Evolutionary conservation across 2,113 vertebrate genomes (phyloP), one percentile per base, ranked within the genome.

Genomic region (Lepus europaeus): DNA sequence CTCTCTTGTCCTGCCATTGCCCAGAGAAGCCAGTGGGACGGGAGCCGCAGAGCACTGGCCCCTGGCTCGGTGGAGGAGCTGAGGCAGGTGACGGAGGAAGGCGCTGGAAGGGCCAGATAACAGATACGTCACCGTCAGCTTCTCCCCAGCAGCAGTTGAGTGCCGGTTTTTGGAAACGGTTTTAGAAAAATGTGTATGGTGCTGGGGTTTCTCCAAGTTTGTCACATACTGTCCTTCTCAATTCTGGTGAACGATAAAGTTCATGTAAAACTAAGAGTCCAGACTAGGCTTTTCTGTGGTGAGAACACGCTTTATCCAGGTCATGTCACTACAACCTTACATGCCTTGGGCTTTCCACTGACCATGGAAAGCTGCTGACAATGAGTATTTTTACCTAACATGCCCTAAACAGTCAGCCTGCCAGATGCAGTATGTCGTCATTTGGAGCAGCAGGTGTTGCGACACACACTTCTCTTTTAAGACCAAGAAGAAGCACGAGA

Each of bases 381-480:
- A 51, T 45, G 25, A 83, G 36, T 76, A 29, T 56, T 72, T 49
- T 96, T 96, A 97, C 96, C 96, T 97, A 97, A 91, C 96, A 81
- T 73, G 97, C 92, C 96, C 96, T 97, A 92, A 97, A 97, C 96
- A 97, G 93, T 95, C 73, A 83, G 19, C 91, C 95, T 98, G 97
- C 97, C 98, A 98, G 97, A 98, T 97, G 93, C 98, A 98, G 97
- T 92, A 95, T 96, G 97, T 98, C 82, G 93, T 97, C 97, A 74
- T 97, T 97, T 96, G 95, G 98, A 97, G 95, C 97, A 97, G 97
- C 98, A 97, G 97, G 98, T 98, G 98, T 98, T 98, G 97, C 96
- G 95, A 94, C 98, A 98, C 97, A 97, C 98, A 98, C 98, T 98
- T 98, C 98, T 98, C 96, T 97, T 98, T 59, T 98, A 98, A 97